These are phyloP conservation scores for Acholoe squamosa DNA, from an alignment of 2,888 invertebrate genomes.

Conservation along the genomic window DNA sequence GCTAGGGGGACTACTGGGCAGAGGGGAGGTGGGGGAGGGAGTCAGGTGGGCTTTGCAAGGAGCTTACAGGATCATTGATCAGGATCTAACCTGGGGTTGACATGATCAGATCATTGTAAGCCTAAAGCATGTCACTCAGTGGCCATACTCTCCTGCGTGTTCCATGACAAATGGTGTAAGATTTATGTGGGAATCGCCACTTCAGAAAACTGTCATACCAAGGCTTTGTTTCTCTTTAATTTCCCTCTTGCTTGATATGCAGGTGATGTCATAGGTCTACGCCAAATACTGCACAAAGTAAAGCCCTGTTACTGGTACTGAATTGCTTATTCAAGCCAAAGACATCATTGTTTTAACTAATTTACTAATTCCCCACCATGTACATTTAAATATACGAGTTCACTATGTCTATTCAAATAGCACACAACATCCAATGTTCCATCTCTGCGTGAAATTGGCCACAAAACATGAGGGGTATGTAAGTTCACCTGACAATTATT, in stretches of 20 bases:
- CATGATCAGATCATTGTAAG: conserved; percentile 23
- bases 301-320: too few relatives aligned
- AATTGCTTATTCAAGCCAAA: background rate
- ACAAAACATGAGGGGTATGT: background rate
- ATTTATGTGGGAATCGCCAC: conserved; percentile 12
- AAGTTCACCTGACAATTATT: conserved; percentile 17
- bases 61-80: conserved; percentile 16
- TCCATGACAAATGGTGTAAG: background rate
- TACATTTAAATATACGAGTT: background rate
- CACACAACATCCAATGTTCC: background rate
- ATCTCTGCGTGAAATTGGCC: background rate
- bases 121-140: conserved; percentile 34
- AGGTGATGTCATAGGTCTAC: too few relatives aligned
- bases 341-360: background rate
- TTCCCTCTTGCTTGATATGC: too few relatives aligned
- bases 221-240: background rate
- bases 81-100: background rate
- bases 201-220: conserved; percentile 8
- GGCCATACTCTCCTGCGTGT: background rate
- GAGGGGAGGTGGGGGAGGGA: background rate
- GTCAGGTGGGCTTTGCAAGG: background rate
- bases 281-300: too few relatives aligned
- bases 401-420: background rate
- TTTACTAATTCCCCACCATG: background rate
- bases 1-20: background rate